Evolutionary conservation across 2,888 invertebrate genomes (phyloP), one percentile per base, ranked within the genome.

Genomic region (Aelia acuminata): DNA sequence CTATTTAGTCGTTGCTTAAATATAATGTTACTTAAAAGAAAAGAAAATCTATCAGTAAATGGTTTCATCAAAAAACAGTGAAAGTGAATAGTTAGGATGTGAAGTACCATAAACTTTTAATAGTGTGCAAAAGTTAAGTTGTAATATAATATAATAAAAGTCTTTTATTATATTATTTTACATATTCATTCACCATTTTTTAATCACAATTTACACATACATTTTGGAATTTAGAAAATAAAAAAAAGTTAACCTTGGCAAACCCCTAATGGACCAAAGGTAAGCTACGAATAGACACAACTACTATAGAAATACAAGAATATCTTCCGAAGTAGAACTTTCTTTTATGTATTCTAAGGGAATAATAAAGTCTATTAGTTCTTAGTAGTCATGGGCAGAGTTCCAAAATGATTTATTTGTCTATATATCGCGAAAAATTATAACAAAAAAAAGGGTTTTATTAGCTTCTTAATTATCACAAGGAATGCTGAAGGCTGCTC

Each of bases 281-380:
- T 70, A 31, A 70, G 31, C 63, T 70, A 70, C 63, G 31, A 70
- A 31, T 70, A 70, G 63, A 4, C 31, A 10, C 31, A 63, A 15
- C 63, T 31, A 18, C 31, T 8, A 31, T 35, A 70, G 31, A 70
- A 70, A 70, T 70, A 35, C 63, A 70, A 70, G 31, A 70, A 70
- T 70, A 70, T 70, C 63, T 70, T 70, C 63, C 35, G 35, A 35
- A 3, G 20, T 70, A 70, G 35, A 70, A n/a, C 31, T 31, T 70
- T 70, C 31, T 63, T 18, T 70, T 70, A 70, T 35, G 63, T 1
- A 35, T 70, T 35, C 20, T 70, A 18, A 35, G 63, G 63, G 63
- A 70, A 70, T 35, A 70, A 70, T 70, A 70, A 70, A 70, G 63
- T 35, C 20, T 70, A 70, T 70, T 70, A 70, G 18, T 70, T 70